Percentiles rank a stretch among this genome's conserved stretches.
These are phyloP conservation scores for Epizoanthus stellaris DNA, from an alignment of 92 coral and sea anemone species.

Conservation along the genomic window DNA sequence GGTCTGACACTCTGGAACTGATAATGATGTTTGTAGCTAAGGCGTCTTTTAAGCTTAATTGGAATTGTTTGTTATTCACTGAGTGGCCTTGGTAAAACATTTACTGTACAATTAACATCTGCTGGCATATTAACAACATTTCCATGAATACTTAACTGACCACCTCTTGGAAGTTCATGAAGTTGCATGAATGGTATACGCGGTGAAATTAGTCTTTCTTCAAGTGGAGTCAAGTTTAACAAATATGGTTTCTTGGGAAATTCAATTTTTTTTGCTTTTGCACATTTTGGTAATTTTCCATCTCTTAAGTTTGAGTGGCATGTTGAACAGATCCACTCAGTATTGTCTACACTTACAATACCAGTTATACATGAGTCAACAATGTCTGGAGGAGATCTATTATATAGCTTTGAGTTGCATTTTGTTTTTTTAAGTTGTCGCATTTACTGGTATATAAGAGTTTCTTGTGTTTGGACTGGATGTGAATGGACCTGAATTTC, in stretches of 20 bases:
- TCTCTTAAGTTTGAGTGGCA: not conserved
- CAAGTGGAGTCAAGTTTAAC: constrained; percentile 57
- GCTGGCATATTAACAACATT: constrained; percentile 76
- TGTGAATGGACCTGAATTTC: no score
- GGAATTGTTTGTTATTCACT: constrained; percentile 61
- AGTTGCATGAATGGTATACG: no score
- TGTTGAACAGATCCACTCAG: constrained; percentile 61
- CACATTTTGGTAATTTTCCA: constrained; percentile 59
- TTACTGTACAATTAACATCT: constrained; percentile 73
- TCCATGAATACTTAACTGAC: constrained; percentile 61
- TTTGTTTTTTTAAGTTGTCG: no score
- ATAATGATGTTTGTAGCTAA: constrained; percentile 74
- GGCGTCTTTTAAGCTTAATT: constrained; percentile 60
- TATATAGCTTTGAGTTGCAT: no score
- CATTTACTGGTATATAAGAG: no score
- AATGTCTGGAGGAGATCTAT: no score
- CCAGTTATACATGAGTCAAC: no score
- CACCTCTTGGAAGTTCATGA: constrained; percentile 72
- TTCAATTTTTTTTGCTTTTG: constrained; percentile 63
- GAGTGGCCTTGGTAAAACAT: constrained; percentile 68
- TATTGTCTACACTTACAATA: constrained; percentile 38
- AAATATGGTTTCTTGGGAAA: constrained; percentile 52
- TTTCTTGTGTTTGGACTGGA: no score
- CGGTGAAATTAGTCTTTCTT: constrained; percentile 53
- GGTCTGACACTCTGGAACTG: constrained; percentile 70